Evolutionary conservation across 2,888 invertebrate genomes (phyloP).

Genomic region (Isotomurus palustris): DNA sequence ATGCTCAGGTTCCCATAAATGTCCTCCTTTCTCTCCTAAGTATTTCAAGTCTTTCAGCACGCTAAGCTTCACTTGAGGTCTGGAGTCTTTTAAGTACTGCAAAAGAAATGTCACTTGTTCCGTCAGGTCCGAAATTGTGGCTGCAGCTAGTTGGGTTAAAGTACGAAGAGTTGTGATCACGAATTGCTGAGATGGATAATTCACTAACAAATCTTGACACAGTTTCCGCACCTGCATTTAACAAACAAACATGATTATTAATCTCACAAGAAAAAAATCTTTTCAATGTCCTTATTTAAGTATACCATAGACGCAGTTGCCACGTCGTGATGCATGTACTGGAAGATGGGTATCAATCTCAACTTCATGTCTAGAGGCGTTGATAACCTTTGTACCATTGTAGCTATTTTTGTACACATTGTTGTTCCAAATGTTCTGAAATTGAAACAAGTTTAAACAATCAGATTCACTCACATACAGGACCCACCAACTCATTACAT

Average conservation of each 20-base stretch:
- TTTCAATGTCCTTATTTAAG: neutral
- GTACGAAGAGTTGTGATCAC: conserved; percentile 78
- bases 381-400: conserved; percentile 89
- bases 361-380: conserved; percentile 89
- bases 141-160: conserved; percentile 78
- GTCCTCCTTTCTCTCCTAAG: conserved; percentile 68
- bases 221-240: conserved; percentile 62
- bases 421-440: conserved; percentile 86
- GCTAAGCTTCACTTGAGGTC: conserved; percentile 65
- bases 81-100: conserved; percentile 64
- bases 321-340: conserved; percentile 86
- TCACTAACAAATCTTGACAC: conserved; percentile 67
- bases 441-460: conserved; percentile 45
- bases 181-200: conserved; percentile 74
- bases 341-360: conserved; percentile 80
- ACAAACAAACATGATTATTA: neutral
- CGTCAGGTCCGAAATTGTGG: conserved; percentile 84
- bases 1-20: conserved; percentile 67
- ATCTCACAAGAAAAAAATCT: neutral
- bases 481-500: too few species aligned
- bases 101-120: conserved; percentile 63
- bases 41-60: conserved; percentile 63
- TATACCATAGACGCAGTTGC: conserved; percentile 66
- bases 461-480: too few species aligned
- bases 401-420: conserved; percentile 90